phyloP scores from a whole-genome alignment of 53 echinoderm and acorn worm species.

The Pentamera pediparva region DNA sequence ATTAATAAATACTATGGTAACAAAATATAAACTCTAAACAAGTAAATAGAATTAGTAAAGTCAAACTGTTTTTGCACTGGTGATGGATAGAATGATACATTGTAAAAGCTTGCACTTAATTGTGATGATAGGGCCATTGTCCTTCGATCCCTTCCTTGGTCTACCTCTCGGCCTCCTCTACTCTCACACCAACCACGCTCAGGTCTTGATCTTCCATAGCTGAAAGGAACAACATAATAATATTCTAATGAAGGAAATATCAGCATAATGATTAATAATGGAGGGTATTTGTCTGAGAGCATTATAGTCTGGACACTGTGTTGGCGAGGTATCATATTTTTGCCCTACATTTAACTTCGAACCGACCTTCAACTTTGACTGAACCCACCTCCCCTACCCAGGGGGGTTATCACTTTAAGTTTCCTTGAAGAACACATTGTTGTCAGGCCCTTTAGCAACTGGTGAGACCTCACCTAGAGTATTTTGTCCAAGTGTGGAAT shows the following conservation, averaged over 20 bases:
- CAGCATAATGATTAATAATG: no score
- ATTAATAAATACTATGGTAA: background rate
- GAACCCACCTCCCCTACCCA: no score
- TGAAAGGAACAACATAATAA: constrained; percentile 15
- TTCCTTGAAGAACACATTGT: no score
- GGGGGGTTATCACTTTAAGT: no score
- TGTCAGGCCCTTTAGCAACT: no score
- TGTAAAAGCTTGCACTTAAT: no score
- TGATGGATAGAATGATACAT: constrained; percentile 7
- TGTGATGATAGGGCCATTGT: no score
- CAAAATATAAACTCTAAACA: background rate
- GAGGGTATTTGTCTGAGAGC: background rate
- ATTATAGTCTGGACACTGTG: background rate
- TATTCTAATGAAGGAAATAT: background rate
- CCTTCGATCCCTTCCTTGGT: no score
- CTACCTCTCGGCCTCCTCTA: background rate
- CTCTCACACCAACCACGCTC: background rate
- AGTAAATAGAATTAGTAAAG: no score
- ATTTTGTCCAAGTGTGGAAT: no score
- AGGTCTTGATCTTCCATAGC: constrained; percentile 73
- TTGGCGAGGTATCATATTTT: background rate
- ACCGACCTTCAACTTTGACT: constrained; percentile 96
- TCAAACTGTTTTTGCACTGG: no score
- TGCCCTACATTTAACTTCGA: background rate
- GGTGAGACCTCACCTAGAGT: no score